These are phyloP conservation scores for Columba guinea DNA, from an alignment of 2,797 vertebrate species.

Conservation along the genomic window DNA sequence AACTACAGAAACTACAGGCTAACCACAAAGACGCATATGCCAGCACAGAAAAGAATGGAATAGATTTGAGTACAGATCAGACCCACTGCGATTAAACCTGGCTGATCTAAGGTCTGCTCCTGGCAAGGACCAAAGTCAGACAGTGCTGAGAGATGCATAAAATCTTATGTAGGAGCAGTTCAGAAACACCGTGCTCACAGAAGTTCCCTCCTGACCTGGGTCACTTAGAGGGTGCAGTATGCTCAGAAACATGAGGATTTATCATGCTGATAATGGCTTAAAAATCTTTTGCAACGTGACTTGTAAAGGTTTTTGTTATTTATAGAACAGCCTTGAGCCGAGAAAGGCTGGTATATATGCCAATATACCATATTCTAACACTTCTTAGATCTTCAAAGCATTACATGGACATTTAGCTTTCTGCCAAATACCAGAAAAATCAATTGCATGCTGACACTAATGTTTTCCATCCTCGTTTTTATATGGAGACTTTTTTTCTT, in stretches of 20 bases:
- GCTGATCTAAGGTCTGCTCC: not conserved
- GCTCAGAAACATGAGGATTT: not conserved
- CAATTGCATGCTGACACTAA: not conserved
- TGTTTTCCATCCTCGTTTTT: not conserved
- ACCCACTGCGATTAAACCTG: not conserved
- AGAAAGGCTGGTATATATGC: not conserved
- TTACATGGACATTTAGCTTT: slow-evolving; percentile 11
- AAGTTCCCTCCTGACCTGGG: not conserved
- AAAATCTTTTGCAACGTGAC: not conserved
- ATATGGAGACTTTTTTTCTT: not conserved
- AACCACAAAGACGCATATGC: not conserved
- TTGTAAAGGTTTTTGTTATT: slow-evolving; percentile 10
- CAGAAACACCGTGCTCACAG: not conserved
- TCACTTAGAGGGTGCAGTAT: not conserved
- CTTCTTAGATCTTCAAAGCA: slow-evolving; percentile 30
- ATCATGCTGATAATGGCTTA: not conserved
- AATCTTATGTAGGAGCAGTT: not conserved
- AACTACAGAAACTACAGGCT: not conserved
- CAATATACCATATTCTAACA: not conserved
- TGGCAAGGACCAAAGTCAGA: not conserved
- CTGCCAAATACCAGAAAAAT: slow-evolving; percentile 47
- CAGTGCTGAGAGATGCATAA: not conserved
- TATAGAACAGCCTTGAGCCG: not conserved
- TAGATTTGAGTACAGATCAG: not conserved
- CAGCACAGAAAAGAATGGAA: not conserved